These are phyloP conservation scores for Samia ricini DNA, from an alignment of 1,140 invertebrate genomes.

Conservation along the genomic window DNA sequence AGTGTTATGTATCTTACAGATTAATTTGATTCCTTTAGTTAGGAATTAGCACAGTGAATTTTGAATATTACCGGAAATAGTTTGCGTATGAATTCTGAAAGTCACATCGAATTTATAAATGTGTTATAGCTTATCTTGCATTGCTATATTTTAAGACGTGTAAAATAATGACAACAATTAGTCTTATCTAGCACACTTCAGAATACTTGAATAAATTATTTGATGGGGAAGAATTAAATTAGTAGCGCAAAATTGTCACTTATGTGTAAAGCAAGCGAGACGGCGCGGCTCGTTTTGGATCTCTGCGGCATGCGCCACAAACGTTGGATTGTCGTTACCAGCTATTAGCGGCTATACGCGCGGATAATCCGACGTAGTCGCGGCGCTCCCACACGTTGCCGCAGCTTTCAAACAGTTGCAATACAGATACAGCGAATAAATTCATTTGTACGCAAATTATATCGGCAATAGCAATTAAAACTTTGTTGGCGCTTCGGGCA, in stretches of 20 bases:
- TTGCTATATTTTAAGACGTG: too few species aligned
- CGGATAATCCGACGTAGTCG: conserved; percentile 56
- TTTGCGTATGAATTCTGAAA: too few species aligned
- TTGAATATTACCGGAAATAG: too few species aligned
- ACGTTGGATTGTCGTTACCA: conserved; percentile 46
- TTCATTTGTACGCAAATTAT: conserved; percentile 78
- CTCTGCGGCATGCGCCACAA: not conserved
- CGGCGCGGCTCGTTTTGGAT: not conserved
- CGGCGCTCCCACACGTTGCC: conserved; percentile 19
- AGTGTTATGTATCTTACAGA: too few species aligned
- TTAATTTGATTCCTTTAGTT: too few species aligned
- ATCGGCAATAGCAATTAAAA: conserved; percentile 77
- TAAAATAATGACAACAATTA: too few species aligned
- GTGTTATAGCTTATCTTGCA: too few species aligned
- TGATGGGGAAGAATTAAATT: too few species aligned
- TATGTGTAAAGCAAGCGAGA: not conserved
- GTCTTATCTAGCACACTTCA: too few species aligned
- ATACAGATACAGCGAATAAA: conserved; percentile 74
- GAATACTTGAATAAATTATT: too few species aligned
- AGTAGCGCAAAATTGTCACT: not conserved
- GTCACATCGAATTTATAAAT: too few species aligned
- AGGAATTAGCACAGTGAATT: too few species aligned
- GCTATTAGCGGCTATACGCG: conserved; percentile 69
- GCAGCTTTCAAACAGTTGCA: conserved; percentile 56
- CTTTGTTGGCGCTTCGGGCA: conserved; percentile 71